Evolutionary conservation across 2,797 vertebrate species (phyloP).

Genomic region (Chelmon rostratus): DNA sequence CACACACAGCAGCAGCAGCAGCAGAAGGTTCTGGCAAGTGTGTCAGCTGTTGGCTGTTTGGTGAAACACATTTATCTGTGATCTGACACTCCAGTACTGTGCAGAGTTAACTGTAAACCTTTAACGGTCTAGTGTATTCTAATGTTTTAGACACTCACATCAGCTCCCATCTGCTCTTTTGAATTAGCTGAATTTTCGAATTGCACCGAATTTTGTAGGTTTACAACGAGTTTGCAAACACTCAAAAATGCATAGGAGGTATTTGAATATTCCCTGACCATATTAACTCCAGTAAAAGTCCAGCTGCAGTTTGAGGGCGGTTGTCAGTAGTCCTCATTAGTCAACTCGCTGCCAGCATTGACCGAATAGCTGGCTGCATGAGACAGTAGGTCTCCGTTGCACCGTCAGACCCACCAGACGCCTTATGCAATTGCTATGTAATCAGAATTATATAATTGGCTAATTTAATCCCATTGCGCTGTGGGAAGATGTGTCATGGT

Average conservation of each 20-base stretch:
- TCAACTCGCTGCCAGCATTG: constrained; percentile 32
- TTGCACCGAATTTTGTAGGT: background rate
- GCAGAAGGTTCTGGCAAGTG: constrained; percentile 28
- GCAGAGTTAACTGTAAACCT: constrained; percentile 16
- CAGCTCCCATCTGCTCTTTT: background rate
- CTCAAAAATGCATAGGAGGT: background rate
- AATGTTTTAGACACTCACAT: background rate
- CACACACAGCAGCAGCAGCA: background rate
- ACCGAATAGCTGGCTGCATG: constrained; percentile 27
- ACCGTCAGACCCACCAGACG: constrained; percentile 12
- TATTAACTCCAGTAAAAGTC: background rate
- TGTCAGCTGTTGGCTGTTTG: constrained; percentile 36
- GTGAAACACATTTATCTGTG: constrained; percentile 36
- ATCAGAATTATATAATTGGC: constrained; percentile 68
- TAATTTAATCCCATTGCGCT: constrained; percentile 33
- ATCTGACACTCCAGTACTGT: constrained; percentile 25
- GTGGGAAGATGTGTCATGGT: background rate
- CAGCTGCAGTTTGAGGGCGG: constrained; percentile 36
- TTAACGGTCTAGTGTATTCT: background rate
- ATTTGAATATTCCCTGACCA: background rate
- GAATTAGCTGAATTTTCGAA: background rate
- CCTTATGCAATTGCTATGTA: constrained; percentile 55
- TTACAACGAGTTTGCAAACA: background rate
- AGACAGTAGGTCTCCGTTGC: constrained; percentile 32
- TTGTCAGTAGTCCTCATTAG: constrained; percentile 14